A percentile compares a stretch with the other conserved stretches of the same genome.
Evolutionary conservation across 2,797 vertebrate genomes (phyloP).

Genomic region (Lophura swinhoii): DNA sequence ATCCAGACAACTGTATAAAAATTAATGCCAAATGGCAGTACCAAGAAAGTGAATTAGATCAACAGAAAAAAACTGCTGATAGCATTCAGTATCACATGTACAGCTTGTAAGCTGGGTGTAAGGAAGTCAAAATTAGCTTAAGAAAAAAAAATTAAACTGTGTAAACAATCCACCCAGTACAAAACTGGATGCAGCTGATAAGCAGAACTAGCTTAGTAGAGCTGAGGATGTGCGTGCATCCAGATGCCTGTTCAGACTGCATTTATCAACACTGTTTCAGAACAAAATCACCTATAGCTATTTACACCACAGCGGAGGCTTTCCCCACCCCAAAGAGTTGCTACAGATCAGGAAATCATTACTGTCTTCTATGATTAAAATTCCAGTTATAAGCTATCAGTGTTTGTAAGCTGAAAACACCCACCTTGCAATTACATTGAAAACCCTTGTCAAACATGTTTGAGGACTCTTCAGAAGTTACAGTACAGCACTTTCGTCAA

Average conservation of each 20-base stretch:
- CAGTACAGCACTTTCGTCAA: conserved; percentile 44
- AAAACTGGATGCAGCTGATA: conserved; percentile 37
- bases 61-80: conserved; percentile 59
- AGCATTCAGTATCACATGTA: conserved; percentile 37
- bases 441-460: conserved; percentile 23
- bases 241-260: conserved; percentile 39
- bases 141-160: background rate
- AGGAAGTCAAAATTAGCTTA: conserved; percentile 29
- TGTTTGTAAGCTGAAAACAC: background rate
- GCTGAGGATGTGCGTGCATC: conserved; percentile 44
- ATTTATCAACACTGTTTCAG: conserved; percentile 19
- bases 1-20: conserved; percentile 57
- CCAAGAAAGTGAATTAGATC: conserved; percentile 54
- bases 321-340: background rate
- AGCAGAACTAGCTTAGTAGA: conserved; percentile 52
- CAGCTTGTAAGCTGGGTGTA: conserved; percentile 38
- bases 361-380: background rate
- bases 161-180: conserved; percentile 66
- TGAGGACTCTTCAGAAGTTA: conserved; percentile 5
- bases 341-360: conserved; percentile 23
- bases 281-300: conserved; percentile 7
- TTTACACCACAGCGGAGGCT: conserved; percentile 19
- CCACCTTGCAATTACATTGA: conserved; percentile 57
- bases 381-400: conserved; percentile 42
- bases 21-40: conserved; percentile 54